Base-by-base conservation (phyloP, 2,113 vertebrate species). In the Thermophis baileyi region DNA sequence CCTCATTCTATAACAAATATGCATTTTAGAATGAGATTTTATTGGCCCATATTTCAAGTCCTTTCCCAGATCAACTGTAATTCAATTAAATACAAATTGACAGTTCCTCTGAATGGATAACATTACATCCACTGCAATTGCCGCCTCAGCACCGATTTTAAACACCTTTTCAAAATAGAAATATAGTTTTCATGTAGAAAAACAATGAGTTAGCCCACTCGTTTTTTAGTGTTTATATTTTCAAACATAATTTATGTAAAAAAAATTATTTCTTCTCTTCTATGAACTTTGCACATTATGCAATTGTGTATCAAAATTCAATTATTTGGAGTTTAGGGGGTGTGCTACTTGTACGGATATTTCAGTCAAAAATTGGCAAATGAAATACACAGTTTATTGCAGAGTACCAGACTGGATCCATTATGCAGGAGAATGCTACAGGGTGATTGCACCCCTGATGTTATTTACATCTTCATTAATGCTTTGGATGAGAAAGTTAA, bases 381-480 rank as follows among this genome's bases (percentile, higher is more conserved):
- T 89, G 49, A 25, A n/a, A 44, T 92, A 88, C 50, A 89, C 47
- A 30, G 47, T 88, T 69, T 74, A 63, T 87, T 57, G 40, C 49
- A 91, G 74, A 74, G 7, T 55, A 74, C 27, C 85, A 91, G 88
- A 51, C 18, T 93, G 35, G 27, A 74, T 69, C 40, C 10, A 53
- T 69, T 88, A 49, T 85, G 25, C 86, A 47, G 11, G 50, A 47
- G 11, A 22, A 74, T 44, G 25, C 49, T 53, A 47, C 14, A 90
- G 44, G 85, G 44, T 91, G 49, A 44, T 90, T 3, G 54, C 27
- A 35, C 18, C 81, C 35, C 57, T 90, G 57, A 1, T 88, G 27
- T 91, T 81, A 93, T 91, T 88, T 88, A 74, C 24, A 88, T 92
- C 49, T 74, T 92, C 91, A 69, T 92, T 88, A 88, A 74, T 88